Evolutionary conservation across 2,888 invertebrate species (phyloP).

Genomic region (Drosophila nr. perissopoda): DNA sequence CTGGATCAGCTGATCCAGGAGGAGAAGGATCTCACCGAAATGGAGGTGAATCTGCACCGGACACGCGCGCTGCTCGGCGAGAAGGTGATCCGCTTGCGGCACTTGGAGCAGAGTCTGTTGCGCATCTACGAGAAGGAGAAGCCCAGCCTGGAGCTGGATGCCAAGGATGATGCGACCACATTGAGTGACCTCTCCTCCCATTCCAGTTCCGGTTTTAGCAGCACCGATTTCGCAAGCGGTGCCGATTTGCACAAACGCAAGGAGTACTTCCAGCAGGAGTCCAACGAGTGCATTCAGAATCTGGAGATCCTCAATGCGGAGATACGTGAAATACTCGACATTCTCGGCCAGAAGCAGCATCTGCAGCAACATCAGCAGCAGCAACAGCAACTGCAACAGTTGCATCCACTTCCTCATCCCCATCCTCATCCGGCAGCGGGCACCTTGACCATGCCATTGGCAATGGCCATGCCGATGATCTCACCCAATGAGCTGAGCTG

Average conservation of each 20-base stretch:
- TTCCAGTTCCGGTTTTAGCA: slow-evolving; percentile 87
- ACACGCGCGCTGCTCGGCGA: slow-evolving; percentile 92
- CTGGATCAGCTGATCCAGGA: slow-evolving; percentile 87
- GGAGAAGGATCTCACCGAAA: slow-evolving; percentile 92
- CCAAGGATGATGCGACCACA: slow-evolving; percentile 87
- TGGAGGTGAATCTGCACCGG: slow-evolving; percentile 93
- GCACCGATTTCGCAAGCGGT: slow-evolving; percentile 88
- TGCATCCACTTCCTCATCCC: slow-evolving; percentile 28
- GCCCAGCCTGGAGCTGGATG: slow-evolving; percentile 80
- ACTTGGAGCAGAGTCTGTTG: slow-evolving; percentile 91
- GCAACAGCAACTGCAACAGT: slow-evolving; percentile 32
- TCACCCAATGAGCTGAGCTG: slow-evolving; percentile 81
- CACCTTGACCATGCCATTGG: background rate
- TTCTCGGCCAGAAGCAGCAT: slow-evolving; percentile 86
- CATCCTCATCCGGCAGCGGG: slow-evolving; percentile 5
- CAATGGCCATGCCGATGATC: slow-evolving; percentile 64
- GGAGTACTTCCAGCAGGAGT: slow-evolving; percentile 87
- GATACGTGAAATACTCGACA: slow-evolving; percentile 90
- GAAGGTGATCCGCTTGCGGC: slow-evolving; percentile 92
- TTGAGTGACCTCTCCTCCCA: slow-evolving; percentile 89
- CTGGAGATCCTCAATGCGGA: slow-evolving; percentile 90
- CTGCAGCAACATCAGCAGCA: slow-evolving; percentile 42
- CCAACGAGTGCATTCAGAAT: slow-evolving; percentile 89
- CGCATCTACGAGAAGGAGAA: slow-evolving; percentile 85
- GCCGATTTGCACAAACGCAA: slow-evolving; percentile 85